Evolutionary conservation across 1,140 invertebrate genomes (phyloP).

Genomic region (Apis cerana): DNA sequence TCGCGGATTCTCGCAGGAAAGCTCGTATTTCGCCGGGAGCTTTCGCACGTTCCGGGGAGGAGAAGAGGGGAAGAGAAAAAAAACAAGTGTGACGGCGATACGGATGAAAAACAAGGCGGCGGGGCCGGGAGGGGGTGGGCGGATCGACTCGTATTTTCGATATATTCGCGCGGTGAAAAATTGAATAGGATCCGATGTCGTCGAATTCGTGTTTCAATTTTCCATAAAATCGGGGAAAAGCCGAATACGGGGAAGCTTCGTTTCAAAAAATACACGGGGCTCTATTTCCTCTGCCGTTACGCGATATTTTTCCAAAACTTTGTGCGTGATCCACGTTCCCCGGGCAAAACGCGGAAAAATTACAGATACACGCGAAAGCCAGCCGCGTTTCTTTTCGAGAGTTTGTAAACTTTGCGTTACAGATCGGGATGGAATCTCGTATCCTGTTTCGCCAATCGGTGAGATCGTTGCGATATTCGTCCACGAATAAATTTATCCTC

Average conservation of each 20-base stretch:
- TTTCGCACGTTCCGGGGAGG: not conserved
- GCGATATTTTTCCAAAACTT: not conserved
- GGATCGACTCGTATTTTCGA: not conserved
- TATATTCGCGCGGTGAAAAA: constrained; percentile 20
- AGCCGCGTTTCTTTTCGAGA: no score
- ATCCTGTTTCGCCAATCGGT: no score
- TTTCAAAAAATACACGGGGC: no score
- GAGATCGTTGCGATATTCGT: no score
- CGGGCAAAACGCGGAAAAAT: no score
- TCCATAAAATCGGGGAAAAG: constrained; percentile 8
- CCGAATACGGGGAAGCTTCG: not conserved
- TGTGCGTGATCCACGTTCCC: no score
- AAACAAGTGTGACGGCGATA: not conserved
- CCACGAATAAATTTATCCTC: no score
- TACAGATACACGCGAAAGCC: no score
- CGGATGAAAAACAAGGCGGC: constrained; percentile 17
- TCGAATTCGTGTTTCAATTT: constrained; percentile 42
- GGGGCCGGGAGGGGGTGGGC: no score
- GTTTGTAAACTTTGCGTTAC: no score
- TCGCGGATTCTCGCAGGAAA: not conserved
- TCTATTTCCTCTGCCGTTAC: no score
- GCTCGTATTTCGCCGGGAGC: constrained; percentile 23
- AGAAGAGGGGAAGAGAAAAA: accelerated
- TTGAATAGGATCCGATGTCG: not conserved
- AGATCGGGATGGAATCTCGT: no score